A percentile compares a stretch with the other conserved stretches of the same genome.
These are phyloP conservation scores for Hypotaenidia okinawae DNA, from an alignment of 2,797 vertebrate species.

Conservation along the genomic window DNA sequence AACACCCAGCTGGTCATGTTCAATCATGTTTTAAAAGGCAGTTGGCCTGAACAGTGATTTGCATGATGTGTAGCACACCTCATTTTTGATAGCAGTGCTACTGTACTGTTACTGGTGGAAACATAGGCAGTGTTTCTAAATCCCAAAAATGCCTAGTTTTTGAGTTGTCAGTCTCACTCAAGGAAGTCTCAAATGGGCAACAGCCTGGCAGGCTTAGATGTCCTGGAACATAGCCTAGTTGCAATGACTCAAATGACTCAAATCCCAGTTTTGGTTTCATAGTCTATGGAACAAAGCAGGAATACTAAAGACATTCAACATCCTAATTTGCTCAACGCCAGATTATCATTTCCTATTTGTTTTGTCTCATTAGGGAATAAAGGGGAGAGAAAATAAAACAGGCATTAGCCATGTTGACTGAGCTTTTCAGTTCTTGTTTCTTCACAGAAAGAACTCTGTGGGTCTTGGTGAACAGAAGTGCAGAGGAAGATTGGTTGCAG, in stretches of 20 bases:
- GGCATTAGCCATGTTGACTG: rapidly evolving
- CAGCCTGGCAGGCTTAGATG: background rate
- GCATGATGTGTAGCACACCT: background rate
- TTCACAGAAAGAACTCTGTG: background rate
- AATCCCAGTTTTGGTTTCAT: background rate
- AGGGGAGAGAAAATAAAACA: background rate
- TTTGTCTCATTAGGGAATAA: background rate
- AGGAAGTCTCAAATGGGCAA: background rate
- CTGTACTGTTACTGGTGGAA: background rate
- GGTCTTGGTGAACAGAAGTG: background rate
- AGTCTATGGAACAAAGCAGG: background rate
- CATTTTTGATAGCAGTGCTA: background rate
- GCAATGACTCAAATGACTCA: background rate
- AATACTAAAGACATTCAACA: background rate
- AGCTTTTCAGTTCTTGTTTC: background rate
- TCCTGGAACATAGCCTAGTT: background rate
- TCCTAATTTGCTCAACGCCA: background rate
- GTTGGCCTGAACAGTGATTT: background rate
- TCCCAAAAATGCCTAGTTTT: background rate
- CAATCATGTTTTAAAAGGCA: background rate
- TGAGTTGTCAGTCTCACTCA: background rate
- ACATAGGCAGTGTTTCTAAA: background rate
- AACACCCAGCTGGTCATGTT: background rate
- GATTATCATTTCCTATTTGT: background rate
- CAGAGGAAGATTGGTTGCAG: background rate